phyloP scores from a whole-genome alignment of 1,140 invertebrate genomes.

The Nixonia krombeini region DNA sequence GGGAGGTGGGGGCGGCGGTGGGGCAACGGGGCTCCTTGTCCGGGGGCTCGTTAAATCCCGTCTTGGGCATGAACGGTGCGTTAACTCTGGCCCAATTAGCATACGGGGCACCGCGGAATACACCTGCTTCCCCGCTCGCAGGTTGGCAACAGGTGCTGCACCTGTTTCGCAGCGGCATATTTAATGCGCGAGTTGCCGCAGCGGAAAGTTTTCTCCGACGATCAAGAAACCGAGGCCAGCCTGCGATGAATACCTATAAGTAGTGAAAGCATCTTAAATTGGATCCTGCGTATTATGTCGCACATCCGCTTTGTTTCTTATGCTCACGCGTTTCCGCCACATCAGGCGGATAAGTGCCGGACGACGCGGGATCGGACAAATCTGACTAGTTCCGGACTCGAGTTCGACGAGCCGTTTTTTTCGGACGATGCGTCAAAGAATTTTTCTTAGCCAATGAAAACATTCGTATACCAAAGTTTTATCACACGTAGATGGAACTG shows the following conservation, averaged over 20 bases:
- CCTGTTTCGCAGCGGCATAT: conserved; percentile 52
- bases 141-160: conserved; percentile 55
- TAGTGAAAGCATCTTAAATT: conserved; percentile 37
- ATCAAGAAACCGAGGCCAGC: conserved; percentile 9
- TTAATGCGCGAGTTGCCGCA: conserved; percentile 26
- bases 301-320: neutral
- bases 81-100: conserved; percentile 69
- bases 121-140: conserved; percentile 59
- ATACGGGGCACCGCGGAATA: conserved; percentile 64
- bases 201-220: conserved; percentile 29
- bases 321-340: too few species aligned
- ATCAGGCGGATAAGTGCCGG: too few species aligned
- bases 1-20: neutral
- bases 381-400: too few species aligned
- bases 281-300: neutral
- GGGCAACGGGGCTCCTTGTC: conserved; percentile 55
- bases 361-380: too few species aligned
- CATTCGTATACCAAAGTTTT: too few species aligned
- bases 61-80: conserved; percentile 53
- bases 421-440: too few species aligned
- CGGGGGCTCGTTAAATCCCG: conserved; percentile 65
- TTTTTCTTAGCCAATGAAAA: too few species aligned
- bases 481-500: too few species aligned
- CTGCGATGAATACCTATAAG: conserved; percentile 9
- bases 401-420: too few species aligned